phyloP scores from a whole-genome alignment of 2,113 vertebrate species.

The Aplodontia rufa region DNA sequence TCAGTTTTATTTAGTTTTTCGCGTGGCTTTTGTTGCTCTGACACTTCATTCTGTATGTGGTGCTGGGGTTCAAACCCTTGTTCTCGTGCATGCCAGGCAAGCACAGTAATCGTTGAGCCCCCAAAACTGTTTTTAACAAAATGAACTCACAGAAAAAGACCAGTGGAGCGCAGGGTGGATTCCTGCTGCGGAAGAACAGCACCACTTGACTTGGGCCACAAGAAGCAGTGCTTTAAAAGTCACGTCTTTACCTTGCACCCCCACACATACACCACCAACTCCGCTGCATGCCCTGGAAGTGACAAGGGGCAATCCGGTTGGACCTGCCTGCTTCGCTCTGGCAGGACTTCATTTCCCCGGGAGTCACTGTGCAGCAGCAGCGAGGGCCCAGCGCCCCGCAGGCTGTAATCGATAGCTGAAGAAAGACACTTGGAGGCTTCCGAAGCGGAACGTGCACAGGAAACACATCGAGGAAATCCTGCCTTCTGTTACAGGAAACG shows the following conservation, averaged over 20 bases:
- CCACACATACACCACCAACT: constrained; percentile 32
- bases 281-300: constrained; percentile 18
- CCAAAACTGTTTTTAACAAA: not conserved
- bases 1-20: too few species aligned
- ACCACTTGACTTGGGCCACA: not conserved
- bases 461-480: constrained; percentile 92
- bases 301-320: constrained; percentile 50
- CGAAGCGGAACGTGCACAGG: constrained; percentile 79
- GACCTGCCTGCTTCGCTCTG: constrained; percentile 75
- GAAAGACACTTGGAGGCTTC: constrained; percentile 78
- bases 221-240: constrained; percentile 28
- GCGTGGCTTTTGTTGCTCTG: too few species aligned
- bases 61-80: too few species aligned
- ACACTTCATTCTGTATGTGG: too few species aligned
- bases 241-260: not conserved
- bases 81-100: too few species aligned
- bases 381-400: constrained; percentile 71
- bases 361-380: constrained; percentile 78
- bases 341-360: constrained; percentile 80
- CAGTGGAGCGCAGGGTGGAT: rapidly evolving
- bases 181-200: not conserved
- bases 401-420: constrained; percentile 83
- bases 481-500: constrained; percentile 90
- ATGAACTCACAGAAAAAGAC: not conserved
- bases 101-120: too few species aligned